Conservation (phyloP, 2,888 invertebrate genomes). For the Hermaeophaga mercurialis region DNA sequence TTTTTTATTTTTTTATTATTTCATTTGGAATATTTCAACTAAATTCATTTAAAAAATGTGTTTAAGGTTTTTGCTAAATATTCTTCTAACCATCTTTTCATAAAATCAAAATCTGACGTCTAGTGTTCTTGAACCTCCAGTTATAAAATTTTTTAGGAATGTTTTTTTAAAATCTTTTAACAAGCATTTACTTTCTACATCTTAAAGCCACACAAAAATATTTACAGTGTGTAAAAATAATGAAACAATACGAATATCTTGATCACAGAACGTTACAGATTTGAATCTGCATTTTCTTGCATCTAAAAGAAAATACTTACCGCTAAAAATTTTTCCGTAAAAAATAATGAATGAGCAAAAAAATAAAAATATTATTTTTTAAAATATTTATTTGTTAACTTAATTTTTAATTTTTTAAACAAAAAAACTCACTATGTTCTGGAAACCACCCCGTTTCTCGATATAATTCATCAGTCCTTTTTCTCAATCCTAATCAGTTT, state of each 20-base stretch:
- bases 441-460: constrained; percentile 40
- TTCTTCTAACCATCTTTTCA: neutral
- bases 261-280: constrained; percentile 59
- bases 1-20: no score
- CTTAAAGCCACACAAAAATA: neutral
- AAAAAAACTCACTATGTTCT: constrained; percentile 23
- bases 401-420: constrained; percentile 18
- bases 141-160: neutral
- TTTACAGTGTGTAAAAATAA: constrained; percentile 1
- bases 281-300: constrained; percentile 53
- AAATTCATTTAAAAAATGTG: neutral
- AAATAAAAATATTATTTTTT: constrained; percentile 13
- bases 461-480: constrained; percentile 45
- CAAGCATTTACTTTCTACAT: no score
- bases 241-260: constrained; percentile 32
- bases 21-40: constrained; percentile 4
- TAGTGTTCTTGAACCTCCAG: constrained; percentile 10
- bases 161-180: neutral
- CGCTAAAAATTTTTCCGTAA: neutral
- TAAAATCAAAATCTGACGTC: constrained; percentile 1
- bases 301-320: constrained; percentile 7
- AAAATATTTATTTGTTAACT: constrained; percentile 24
- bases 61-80: constrained; percentile 1
- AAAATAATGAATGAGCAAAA: constrained; percentile 3
- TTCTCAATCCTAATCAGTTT: constrained; percentile 34